A percentile compares a stretch with the other conserved stretches of the same genome.
Evolutionary conservation across 2,797 vertebrate species (phyloP).

Genomic region (Tamandua tetradactyla): DNA sequence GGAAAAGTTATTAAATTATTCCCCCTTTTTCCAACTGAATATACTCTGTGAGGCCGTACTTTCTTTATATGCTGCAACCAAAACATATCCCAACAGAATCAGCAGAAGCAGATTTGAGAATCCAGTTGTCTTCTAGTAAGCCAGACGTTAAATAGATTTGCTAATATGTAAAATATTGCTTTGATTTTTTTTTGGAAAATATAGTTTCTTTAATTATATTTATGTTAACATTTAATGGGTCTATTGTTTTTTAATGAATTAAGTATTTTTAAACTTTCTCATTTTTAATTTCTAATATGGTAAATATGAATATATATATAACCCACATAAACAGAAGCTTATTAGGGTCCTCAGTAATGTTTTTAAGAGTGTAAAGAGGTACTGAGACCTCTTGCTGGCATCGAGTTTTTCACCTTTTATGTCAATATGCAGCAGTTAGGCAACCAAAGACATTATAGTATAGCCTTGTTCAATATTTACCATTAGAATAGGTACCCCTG

Average conservation of each 20-base stretch:
- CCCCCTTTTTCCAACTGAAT: background rate
- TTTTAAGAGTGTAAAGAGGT: background rate
- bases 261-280: background rate
- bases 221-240: background rate
- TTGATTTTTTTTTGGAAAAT: constrained; percentile 29
- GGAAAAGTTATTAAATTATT: background rate
- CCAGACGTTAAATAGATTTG: background rate
- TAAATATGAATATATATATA: background rate
- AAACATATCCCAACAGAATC: background rate
- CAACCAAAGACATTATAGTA: background rate
- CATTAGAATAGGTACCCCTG: background rate
- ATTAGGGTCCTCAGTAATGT: background rate
- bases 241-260: constrained; percentile 6
- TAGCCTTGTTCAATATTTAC: background rate
- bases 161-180: background rate
- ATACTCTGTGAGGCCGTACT: background rate
- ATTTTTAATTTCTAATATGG: background rate
- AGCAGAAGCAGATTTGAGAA: background rate
- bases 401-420: background rate
- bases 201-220: background rate
- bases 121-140: background rate
- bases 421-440: background rate
- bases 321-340: background rate
- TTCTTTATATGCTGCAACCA: background rate
- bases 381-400: background rate